A percentile compares a stretch with the other conserved stretches of the same genome.
Conservation (phyloP, 2,797 vertebrate species). For the Brachymystax lenok region DNA sequence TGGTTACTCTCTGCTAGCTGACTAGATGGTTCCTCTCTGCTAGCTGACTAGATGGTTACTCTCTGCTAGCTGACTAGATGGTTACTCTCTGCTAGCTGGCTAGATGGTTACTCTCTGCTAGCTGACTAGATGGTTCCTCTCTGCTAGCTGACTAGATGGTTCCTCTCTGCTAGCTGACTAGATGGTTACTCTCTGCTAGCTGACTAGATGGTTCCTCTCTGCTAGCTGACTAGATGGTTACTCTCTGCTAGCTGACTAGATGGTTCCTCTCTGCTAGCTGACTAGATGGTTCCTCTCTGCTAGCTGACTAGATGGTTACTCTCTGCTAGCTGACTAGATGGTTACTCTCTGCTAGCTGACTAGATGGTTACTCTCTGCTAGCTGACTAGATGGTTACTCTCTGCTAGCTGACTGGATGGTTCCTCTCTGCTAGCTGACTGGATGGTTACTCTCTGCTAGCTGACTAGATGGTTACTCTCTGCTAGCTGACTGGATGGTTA, state of each 20-base stretch:
- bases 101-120: too few relatives aligned
- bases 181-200: neutral
- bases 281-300: neutral
- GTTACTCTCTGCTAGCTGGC: neutral
- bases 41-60: neutral
- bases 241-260: neutral
- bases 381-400: too few relatives aligned
- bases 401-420: too few relatives aligned
- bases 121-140: too few relatives aligned
- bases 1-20: neutral
- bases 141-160: neutral
- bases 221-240: neutral
- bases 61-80: neutral
- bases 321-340: neutral
- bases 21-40: neutral
- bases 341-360: too few relatives aligned
- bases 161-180: constrained; percentile 26
- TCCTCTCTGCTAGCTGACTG: too few relatives aligned
- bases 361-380: too few relatives aligned
- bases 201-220: neutral
- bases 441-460: too few relatives aligned
- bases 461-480: too few relatives aligned
- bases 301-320: neutral
- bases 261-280: neutral
- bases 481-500: too few relatives aligned